Evolutionary conservation across 2,797 vertebrate genomes (phyloP), one percentile per base, ranked within the genome.

Genomic region (Neosilurus hyrtlii): DNA sequence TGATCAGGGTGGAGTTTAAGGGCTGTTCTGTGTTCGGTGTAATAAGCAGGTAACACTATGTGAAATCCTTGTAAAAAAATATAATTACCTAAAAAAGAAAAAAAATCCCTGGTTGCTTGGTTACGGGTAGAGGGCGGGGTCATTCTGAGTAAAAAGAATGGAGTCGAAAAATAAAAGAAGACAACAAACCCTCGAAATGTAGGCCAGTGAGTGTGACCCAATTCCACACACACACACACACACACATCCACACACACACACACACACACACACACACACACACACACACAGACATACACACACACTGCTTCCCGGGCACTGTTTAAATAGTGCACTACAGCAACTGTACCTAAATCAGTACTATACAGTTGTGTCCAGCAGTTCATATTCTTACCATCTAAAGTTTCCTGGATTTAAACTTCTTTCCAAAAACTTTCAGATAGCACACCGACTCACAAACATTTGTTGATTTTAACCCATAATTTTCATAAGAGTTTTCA

Each of bases 111-210:
- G 61, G 79, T 81, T 81, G 67, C 79, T 72, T 62, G 71, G 78
- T 82, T 88, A 80, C 68, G 43, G 80, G 80, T 49, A 80, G 77
- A 87, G 80, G 88, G 90, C 81, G 87, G 89, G 87, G 86, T 80
- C 86, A 89, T 81, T 77, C 87, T 81, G 84, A 88, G 89, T 90
- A 88, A 90, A 89, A 87, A 76, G 88, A 79, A 88, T 62, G 86
- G 88, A 90, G 83, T 43, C 4, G 87, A 71, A 49, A 68, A 73
- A 80, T 79, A 86, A 87, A 82, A 86, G 87, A 90, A 91, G 88
- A 91, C 88, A 91, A 90, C 90, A 91, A 90, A 91, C 89, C 88
- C 87, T 89, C 74, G 81, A 89, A 91, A 90, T 91, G 89, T 91
- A 91, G 90, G 90, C 86, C 90, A 91, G 86, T 80, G 86, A 85